Evolutionary conservation across 2,113 vertebrate genomes (phyloP), one percentile per base, ranked within the genome.

Genomic region (Strix uralensis): DNA sequence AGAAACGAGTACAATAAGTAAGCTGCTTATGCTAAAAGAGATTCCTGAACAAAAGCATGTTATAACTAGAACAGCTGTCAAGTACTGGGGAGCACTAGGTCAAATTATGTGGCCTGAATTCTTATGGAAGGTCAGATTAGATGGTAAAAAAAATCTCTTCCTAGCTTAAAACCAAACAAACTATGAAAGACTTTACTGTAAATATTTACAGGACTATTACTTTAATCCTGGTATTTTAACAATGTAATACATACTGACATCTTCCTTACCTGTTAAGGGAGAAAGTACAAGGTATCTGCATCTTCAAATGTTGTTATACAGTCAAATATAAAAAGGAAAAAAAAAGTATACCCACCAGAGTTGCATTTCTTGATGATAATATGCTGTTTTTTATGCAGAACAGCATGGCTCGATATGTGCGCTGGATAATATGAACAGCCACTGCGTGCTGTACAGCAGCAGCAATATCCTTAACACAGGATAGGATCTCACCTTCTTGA

Each of bases 351-450:
- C 98, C 98, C 96, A 99, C 99, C 98, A 99, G 85, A 32, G 98
- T 95, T 66, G 99, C 98, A 47, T 95, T 96, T 88, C 51, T 89
- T 5, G 97, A 65, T 6, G 98, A 52, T 49, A 99, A 90, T 78
- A 99, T 95, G 54, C 75, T 70, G 36, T 96, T 98, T n/a, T 97
- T 97, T 78, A 97, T 97, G 94, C 99, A 99, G 96, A 99, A 99
- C 51, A 99, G 96, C 97, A 99, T 98, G 92, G 99, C 99, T 5
- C 99, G 98, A 25, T 99, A 98, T 0, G 99, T 99, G 38, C 98
- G 98, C 92, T 98, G 98, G 7, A 98, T 98, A 12, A 99, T 97
- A 75, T 99, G 99, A 85, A 95, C 87, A 1, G 99, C 97, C 8
- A 98, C 97, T 0, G 98, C 91, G 8, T 99, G 98, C 92, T 99